Conservation (phyloP, 2,888 invertebrate species). For the Epirrhoe alternata region DNA sequence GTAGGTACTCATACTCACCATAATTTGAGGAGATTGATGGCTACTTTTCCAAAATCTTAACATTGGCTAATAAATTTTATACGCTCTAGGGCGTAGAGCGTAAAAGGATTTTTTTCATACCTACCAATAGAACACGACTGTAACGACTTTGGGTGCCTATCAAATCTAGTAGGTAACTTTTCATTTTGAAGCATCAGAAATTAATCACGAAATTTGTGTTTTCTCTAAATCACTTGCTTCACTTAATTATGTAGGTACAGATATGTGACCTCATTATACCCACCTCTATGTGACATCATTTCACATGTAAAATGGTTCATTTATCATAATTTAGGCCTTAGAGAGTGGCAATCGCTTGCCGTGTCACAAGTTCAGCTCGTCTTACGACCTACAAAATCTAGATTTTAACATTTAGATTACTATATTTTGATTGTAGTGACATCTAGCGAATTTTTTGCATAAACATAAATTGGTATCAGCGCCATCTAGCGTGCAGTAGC, state of each 20-base stretch:
- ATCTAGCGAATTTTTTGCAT: slow-evolving; percentile 23
- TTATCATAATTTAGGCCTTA: slow-evolving; percentile 30
- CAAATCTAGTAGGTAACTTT: no score
- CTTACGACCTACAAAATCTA: slow-evolving; percentile 33
- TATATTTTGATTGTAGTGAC: slow-evolving; percentile 18
- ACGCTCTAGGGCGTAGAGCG: no score
- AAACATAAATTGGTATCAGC: slow-evolving; percentile 4
- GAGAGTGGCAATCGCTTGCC: slow-evolving; percentile 9
- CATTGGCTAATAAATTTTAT: no score
- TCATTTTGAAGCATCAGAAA: no score
- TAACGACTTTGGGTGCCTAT: no score
- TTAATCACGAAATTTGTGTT: background rate
- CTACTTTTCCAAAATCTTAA: no score
- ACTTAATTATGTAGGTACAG: background rate
- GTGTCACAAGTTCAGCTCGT: slow-evolving; percentile 26
- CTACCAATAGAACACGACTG: no score
- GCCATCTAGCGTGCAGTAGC: slow-evolving; percentile 51
- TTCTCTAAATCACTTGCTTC: background rate
- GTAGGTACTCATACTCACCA: no score
- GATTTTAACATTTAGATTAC: slow-evolving; percentile 22
- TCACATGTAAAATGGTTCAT: slow-evolving; percentile 21
- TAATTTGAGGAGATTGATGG: no score
- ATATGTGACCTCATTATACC: background rate
- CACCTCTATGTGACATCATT: background rate
- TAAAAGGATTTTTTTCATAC: no score